A percentile compares a stretch with the other conserved stretches of the same genome.
Evolutionary conservation across 2,888 invertebrate species (phyloP).

Genomic region (Caenorhabditis uteleia): DNA sequence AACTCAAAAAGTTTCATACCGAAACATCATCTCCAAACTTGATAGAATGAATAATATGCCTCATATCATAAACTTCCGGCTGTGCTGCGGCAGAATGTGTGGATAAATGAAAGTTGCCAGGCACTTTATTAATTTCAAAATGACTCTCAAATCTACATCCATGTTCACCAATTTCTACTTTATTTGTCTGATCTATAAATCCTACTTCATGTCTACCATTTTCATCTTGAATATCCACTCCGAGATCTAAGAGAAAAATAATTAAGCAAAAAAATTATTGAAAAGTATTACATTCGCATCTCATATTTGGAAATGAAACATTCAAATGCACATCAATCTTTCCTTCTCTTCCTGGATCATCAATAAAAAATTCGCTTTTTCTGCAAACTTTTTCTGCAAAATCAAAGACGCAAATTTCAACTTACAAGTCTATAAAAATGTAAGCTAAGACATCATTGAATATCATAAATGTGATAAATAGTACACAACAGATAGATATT

Average conservation of each 20-base stretch:
- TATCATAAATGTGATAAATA: slow-evolving; percentile 55
- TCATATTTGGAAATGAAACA: slow-evolving; percentile 72
- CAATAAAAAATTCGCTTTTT: slow-evolving; percentile 73
- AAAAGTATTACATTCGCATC: slow-evolving; percentile 72
- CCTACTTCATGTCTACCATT: slow-evolving; percentile 75
- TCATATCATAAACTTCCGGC: slow-evolving; percentile 74
- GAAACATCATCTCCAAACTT: slow-evolving; percentile 70
- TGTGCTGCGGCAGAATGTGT: slow-evolving; percentile 74
- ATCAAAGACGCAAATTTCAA: slow-evolving; percentile 3
- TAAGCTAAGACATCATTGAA: slow-evolving; percentile 57
- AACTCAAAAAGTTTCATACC: slow-evolving; percentile 25
- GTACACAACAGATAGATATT: slow-evolving; percentile 50
- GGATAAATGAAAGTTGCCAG: slow-evolving; percentile 76
- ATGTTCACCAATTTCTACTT: slow-evolving; percentile 54
- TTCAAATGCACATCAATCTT: slow-evolving; percentile 74
- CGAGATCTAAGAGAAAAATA: slow-evolving; percentile 71
- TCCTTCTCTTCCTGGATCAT: slow-evolving; percentile 73
- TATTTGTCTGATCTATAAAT: slow-evolving; percentile 74
- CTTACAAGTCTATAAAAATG: slow-evolving; percentile 56
- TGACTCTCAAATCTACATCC: slow-evolving; percentile 74
- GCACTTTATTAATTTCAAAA: slow-evolving; percentile 73
- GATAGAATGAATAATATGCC: slow-evolving; percentile 74
- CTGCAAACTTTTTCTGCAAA: slow-evolving; percentile 12
- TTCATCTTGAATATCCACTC: slow-evolving; percentile 76
- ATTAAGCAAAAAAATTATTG: slow-evolving; percentile 1